Evolutionary conservation across 1,140 invertebrate genomes (phyloP), one percentile per base, ranked within the genome.

Genomic region (Sitophilus oryzae): DNA sequence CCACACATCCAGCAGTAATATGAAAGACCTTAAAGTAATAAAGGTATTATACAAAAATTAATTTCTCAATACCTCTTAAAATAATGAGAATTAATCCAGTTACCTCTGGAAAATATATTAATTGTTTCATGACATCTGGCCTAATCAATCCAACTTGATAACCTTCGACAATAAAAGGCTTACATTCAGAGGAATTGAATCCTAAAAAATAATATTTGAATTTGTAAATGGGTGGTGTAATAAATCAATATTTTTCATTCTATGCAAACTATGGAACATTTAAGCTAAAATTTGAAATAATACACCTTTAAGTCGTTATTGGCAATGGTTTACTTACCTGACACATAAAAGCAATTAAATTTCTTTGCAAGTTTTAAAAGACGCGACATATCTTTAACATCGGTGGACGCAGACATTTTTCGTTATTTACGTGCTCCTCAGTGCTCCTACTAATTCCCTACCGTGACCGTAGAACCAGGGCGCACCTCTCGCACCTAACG

Each of bases 111-210:
- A 88, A 91, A 70, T 81, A 80, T 38, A 87, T 75, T 50, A 94
- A 77, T 66, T 90, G 78, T 67, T 84, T 82, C 66, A 86, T 77
- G 34, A 95, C 84, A 76, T 92, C 85, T 16, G 85, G 83, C 66
- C 85, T 79, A 50, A 96, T 81, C 36, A 94, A 76, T 35, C 93
- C 92, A 41, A 95, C 88, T 79, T 93, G 89, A 66, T 85, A 81
- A 42, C 87, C 89, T 69, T 87, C 88, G 15, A 93, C 85, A 58
- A 91, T 77, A 73, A 95, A 93, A 36, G 90, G 89, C 68, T 82
- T 80, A 74, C 88, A 91, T 71, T 88, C 81, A 43, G 82, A 82
- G 70, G 82, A 48, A 25, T 53, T 54, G 34, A 62, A 59, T 23
- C 63, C 65, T 66, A 35, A 34, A 62, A 66, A 36, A 49, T 38